Evolutionary conservation across 2,888 invertebrate species (phyloP).

Genomic region (Apodemia mormo): DNA sequence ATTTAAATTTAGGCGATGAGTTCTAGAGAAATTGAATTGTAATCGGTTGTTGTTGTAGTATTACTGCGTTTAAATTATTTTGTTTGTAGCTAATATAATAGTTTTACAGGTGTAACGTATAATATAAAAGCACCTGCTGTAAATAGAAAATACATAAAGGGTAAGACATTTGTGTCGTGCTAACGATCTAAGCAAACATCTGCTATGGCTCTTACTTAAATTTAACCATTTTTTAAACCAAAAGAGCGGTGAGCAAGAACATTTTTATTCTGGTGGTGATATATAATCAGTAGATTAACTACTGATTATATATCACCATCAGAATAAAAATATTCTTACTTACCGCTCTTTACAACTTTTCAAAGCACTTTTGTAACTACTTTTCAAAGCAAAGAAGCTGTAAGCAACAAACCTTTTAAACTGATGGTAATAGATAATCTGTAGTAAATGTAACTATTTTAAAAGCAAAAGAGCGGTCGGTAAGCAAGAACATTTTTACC

Average conservation of each 20-base stretch:
- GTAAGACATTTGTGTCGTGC: conserved; percentile 22
- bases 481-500: too few species aligned
- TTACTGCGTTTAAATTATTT: not conserved
- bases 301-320: too few species aligned
- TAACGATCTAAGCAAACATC: conserved; percentile 3
- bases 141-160: conserved; percentile 28
- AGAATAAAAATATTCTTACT: not conserved
- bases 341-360: not conserved
- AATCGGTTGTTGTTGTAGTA: too few species aligned
- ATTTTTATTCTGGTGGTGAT: not conserved
- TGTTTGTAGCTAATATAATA: not conserved
- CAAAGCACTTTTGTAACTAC: too few species aligned
- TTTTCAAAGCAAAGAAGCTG: too few species aligned
- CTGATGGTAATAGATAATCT: too few species aligned
- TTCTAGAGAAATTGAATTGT: too few species aligned
- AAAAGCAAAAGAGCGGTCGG: too few species aligned
- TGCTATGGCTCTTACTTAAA: not conserved
- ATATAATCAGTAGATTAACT: too few species aligned
- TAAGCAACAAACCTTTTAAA: too few species aligned
- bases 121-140: conserved; percentile 28
- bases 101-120: conserved; percentile 3
- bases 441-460: too few species aligned
- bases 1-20: too few species aligned
- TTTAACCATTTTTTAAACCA: not conserved
- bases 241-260: not conserved